phyloP scores from a whole-genome alignment of 2,797 vertebrate genomes.

The Vipera latastei region DNA sequence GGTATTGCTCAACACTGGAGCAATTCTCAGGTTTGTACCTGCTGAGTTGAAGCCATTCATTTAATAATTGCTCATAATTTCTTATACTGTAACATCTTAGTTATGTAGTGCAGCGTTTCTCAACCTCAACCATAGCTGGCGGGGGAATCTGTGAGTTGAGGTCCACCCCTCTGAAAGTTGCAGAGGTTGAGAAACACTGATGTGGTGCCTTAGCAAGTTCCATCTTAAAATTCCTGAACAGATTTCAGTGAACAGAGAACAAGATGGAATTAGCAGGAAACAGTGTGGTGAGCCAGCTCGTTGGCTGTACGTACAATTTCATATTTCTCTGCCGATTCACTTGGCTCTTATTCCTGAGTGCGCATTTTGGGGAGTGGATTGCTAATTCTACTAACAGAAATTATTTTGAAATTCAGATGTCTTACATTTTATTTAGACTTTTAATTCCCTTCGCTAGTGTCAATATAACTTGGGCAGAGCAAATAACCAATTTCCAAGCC shows the following conservation, averaged over 20 bases:
- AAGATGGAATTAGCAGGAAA: not conserved
- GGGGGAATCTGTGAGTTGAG: not conserved
- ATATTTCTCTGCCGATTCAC: not conserved
- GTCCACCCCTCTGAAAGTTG: not conserved
- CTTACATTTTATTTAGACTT: slow-evolving; percentile 43
- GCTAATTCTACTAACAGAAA: slow-evolving; percentile 1
- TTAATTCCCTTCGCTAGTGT: slow-evolving; percentile 44
- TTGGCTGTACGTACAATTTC: not conserved
- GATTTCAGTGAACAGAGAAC: not conserved
- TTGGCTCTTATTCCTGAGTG: slow-evolving; percentile 23
- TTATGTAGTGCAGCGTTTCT: not conserved
- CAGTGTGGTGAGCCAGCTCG: not conserved
- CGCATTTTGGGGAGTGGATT: not conserved
- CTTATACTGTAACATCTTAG: not conserved
- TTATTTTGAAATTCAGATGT: slow-evolving; percentile 14
- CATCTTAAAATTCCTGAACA: not conserved
- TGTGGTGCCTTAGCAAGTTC: not conserved
- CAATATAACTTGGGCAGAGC: slow-evolving; percentile 33
- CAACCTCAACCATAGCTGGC: not conserved
- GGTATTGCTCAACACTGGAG: not conserved
- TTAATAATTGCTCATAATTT: not conserved
- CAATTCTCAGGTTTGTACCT: not conserved
- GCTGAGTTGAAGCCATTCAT: not conserved
- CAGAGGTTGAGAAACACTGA: not conserved
- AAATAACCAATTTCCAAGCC: slow-evolving; percentile 24